phyloP scores from a whole-genome alignment of 1,140 invertebrate genomes.

The Heliconius eleuchia region DNA sequence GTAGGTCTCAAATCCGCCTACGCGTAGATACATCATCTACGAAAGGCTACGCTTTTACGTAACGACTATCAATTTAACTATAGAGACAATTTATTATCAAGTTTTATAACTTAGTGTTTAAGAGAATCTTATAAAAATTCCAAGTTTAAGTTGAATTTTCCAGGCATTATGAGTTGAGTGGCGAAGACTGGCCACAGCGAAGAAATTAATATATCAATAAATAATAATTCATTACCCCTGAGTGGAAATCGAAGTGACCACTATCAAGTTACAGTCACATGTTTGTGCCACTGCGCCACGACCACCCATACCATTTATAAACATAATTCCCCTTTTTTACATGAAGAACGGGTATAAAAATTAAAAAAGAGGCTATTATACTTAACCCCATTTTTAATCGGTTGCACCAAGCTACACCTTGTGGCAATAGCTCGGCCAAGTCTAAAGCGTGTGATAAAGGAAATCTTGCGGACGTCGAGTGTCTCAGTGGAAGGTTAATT shows the following conservation, averaged over 20 bases:
- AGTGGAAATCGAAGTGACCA: too few relatives aligned
- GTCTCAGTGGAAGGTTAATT: not conserved
- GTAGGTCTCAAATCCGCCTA: not conserved
- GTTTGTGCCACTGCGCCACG: too few relatives aligned
- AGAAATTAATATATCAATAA: too few relatives aligned
- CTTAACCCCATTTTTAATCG: slow-evolving; percentile 8
- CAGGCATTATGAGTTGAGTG: too few relatives aligned
- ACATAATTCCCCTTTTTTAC: not conserved
- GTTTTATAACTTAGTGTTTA: not conserved
- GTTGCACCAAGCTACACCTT: not conserved
- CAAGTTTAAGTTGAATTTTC: too few relatives aligned
- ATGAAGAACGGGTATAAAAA: not conserved
- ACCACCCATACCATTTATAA: too few relatives aligned
- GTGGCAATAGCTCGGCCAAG: not conserved
- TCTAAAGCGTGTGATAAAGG: not conserved
- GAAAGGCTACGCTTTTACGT: not conserved
- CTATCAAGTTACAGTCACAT: too few relatives aligned
- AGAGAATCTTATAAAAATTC: too few relatives aligned
- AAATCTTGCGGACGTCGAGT: slow-evolving; percentile 5
- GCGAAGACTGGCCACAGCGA: too few relatives aligned
- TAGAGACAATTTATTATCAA: not conserved
- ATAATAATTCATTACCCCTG: too few relatives aligned
- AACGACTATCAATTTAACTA: not conserved
- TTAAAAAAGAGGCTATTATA: not conserved
- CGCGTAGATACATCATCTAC: not conserved